These are phyloP conservation scores for Paracyclopina nana DNA, from an alignment of 1,140 invertebrate genomes.

Conservation along the genomic window DNA sequence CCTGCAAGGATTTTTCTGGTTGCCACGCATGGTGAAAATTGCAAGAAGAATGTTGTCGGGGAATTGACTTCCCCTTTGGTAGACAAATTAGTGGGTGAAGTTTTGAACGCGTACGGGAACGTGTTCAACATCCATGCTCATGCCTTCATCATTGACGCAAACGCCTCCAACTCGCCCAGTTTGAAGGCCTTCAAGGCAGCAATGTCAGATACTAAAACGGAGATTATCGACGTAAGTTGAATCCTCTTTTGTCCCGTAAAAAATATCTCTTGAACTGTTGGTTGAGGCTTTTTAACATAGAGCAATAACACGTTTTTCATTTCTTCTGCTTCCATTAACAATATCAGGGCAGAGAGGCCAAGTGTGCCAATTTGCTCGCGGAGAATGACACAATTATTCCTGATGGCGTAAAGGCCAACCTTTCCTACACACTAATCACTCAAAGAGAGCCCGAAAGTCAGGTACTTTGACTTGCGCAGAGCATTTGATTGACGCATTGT, in stretches of 20 bases:
- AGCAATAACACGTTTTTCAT: not conserved
- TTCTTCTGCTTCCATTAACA: not conserved
- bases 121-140: constrained; percentile 35
- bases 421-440: constrained; percentile 14
- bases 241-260: constrained; percentile 7
- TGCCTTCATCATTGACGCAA: constrained; percentile 39
- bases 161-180: constrained; percentile 34
- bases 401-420: constrained; percentile 2
- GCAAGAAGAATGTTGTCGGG: constrained; percentile 34
- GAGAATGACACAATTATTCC: constrained; percentile 12
- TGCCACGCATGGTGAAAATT: constrained; percentile 43
- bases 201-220: constrained; percentile 29
- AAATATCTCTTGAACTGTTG: not conserved
- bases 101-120: constrained; percentile 29
- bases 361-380: constrained; percentile 9
- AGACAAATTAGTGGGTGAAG: constrained; percentile 23
- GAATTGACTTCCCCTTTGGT: constrained; percentile 20
- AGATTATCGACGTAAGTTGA: constrained; percentile 29
- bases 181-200: constrained; percentile 36
- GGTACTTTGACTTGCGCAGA: constrained; percentile 12
- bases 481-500: not conserved
- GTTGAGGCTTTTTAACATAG: not conserved
- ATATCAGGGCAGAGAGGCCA: constrained; percentile 11
- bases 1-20: constrained; percentile 36
- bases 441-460: constrained; percentile 14